These are phyloP conservation scores for Cariama cristata DNA, from an alignment of 2,113 vertebrate genomes.

Conservation along the genomic window DNA sequence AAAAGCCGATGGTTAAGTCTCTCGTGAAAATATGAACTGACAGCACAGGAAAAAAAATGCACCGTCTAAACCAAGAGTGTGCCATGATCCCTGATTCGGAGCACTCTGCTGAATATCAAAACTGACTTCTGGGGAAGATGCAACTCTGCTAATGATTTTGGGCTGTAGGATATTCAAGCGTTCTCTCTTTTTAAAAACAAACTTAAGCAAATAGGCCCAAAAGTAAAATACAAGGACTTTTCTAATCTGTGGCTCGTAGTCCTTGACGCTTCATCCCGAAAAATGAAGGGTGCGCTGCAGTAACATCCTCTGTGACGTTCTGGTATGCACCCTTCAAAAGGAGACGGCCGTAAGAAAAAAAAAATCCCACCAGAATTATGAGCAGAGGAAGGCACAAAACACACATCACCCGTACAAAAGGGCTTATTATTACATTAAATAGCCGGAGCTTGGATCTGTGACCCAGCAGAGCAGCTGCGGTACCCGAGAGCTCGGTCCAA, in stretches of 20 bases:
- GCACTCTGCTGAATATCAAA: not conserved
- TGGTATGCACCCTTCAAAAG: not conserved
- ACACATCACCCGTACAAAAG: not conserved
- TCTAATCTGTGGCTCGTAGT: not conserved
- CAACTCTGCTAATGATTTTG: not conserved
- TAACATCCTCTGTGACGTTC: fast-evolving
- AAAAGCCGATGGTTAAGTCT: fast-evolving
- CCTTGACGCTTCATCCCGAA: not conserved
- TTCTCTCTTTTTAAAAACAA: not conserved
- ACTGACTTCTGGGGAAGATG: not conserved
- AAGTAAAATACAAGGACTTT: not conserved
- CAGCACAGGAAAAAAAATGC: not conserved
- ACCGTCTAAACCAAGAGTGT: not conserved
- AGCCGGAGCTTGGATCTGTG: not conserved
- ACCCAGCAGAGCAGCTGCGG: not conserved
- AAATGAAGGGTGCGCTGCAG: fast-evolving
- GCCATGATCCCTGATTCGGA: not conserved
- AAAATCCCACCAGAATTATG: not conserved
- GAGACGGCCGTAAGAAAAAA: not conserved
- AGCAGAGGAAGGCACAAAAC: not conserved
- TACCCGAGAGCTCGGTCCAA: too few species aligned
- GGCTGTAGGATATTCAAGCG: not conserved
- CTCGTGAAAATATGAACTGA: not conserved
- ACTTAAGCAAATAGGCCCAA: not conserved
- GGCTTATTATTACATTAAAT: not conserved